Evolutionary conservation across 2,888 invertebrate genomes (phyloP).

Genomic region (Drosophila yooni): DNA sequence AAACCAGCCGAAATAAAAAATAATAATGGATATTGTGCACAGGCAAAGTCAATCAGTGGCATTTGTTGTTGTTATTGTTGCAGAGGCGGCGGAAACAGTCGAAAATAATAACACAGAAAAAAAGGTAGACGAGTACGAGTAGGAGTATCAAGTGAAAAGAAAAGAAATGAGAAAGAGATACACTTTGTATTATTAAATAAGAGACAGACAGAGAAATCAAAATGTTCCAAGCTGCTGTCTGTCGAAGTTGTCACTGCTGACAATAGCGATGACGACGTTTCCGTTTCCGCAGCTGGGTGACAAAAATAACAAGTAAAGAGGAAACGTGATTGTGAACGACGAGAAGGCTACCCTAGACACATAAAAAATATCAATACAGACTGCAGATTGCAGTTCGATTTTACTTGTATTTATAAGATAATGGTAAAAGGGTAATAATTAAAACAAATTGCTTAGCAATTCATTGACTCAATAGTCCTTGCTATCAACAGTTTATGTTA

Average conservation of each 20-base stretch:
- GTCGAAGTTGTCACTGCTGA: slow-evolving; percentile 44
- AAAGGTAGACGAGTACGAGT: slow-evolving; percentile 27
- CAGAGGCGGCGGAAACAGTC: slow-evolving; percentile 42
- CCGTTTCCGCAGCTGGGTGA: slow-evolving; percentile 60
- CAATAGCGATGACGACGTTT: slow-evolving; percentile 59
- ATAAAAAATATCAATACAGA: not conserved
- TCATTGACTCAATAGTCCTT: not conserved
- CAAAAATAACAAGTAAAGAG: slow-evolving; percentile 37
- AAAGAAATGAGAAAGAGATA: slow-evolving; percentile 36
- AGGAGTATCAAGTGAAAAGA: slow-evolving; percentile 37
- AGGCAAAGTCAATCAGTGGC: slow-evolving; percentile 71
- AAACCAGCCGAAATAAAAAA: slow-evolving; percentile 41
- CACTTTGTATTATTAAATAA: slow-evolving; percentile 77
- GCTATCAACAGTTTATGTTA: not conserved
- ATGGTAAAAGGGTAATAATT: not conserved
- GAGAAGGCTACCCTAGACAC: slow-evolving; percentile 6
- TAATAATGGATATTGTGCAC: slow-evolving; percentile 70
- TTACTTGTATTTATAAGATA: not conserved
- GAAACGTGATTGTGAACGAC: not conserved
- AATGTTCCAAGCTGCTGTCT: slow-evolving; percentile 51
- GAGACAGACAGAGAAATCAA: slow-evolving; percentile 56
- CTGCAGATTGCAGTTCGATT: not conserved
- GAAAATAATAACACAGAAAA: slow-evolving; percentile 46
- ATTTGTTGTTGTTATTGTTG: slow-evolving; percentile 41
- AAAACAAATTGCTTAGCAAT: not conserved